Conservation (phyloP, 2,888 invertebrate species). For the Scrobipalpa costella region DNA sequence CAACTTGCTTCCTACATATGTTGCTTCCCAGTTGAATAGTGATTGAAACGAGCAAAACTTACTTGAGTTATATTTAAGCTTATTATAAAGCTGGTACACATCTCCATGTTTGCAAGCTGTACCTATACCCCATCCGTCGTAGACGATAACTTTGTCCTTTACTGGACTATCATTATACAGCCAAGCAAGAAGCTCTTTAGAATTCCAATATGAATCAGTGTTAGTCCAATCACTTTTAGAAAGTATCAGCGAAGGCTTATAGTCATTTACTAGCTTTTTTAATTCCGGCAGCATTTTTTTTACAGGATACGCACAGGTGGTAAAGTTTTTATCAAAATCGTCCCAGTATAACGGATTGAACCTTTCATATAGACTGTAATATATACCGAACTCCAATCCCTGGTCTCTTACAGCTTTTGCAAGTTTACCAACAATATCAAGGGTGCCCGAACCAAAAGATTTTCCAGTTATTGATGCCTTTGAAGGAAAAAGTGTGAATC, state of each 20-base stretch:
- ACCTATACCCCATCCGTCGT: slow-evolving; percentile 95
- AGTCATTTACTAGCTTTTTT: slow-evolving; percentile 85
- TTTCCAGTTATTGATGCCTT: slow-evolving; percentile 92
- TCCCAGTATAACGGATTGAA: neutral
- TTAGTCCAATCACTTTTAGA: slow-evolving; percentile 98
- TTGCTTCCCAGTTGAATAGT: too few relatives aligned
- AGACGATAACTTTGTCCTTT: slow-evolving; percentile 92
- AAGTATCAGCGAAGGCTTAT: slow-evolving; percentile 91
- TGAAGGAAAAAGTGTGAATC: slow-evolving; percentile 92
- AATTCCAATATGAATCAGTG: slow-evolving; percentile 89
- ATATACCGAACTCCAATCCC: slow-evolving; percentile 89
- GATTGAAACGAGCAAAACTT: too few relatives aligned
- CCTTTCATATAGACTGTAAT: slow-evolving; percentile 49
- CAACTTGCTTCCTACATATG: too few relatives aligned
- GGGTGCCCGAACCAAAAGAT: slow-evolving; percentile 88
- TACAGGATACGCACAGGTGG: slow-evolving; percentile 83
- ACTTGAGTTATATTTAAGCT: slow-evolving; percentile 82
- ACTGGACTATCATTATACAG: slow-evolving; percentile 95
- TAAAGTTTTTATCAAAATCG: slow-evolving; percentile 78
- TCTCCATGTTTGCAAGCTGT: slow-evolving; percentile 93
- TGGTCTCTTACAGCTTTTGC: slow-evolving; percentile 83
- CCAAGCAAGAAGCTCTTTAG: slow-evolving; percentile 93
- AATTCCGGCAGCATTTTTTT: slow-evolving; percentile 91
- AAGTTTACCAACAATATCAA: slow-evolving; percentile 90
- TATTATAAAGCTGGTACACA: slow-evolving; percentile 91